Evolutionary conservation across 2,113 vertebrate genomes (phyloP).

Genomic region (Neopipo cinnamomea): DNA sequence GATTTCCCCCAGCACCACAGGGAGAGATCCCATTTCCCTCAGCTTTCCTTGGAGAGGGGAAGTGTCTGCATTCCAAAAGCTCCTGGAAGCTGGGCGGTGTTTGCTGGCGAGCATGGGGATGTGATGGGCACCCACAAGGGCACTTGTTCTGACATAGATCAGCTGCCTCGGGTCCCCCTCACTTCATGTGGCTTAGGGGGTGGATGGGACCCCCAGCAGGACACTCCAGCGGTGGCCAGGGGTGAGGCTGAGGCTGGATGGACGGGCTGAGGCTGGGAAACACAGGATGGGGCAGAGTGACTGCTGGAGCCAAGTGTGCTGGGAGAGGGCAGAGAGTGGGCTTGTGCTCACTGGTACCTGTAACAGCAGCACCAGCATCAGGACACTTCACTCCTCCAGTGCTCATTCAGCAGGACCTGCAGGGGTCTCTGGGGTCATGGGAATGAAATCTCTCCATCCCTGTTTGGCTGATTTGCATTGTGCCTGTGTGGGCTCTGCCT

Average conservation of each 20-base stretch:
- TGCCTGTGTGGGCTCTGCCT: background rate
- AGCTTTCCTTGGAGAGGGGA: background rate
- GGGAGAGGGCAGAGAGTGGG: background rate
- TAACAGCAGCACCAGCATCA: background rate
- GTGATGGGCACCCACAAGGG: rapidly evolving
- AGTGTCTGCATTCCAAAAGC: background rate
- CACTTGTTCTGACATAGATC: rapidly evolving
- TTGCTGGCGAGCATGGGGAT: background rate
- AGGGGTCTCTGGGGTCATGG: background rate
- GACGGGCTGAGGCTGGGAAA: background rate
- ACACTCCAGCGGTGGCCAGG: background rate
- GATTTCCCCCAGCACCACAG: background rate
- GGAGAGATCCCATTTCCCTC: background rate
- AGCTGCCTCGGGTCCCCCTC: background rate
- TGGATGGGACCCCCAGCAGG: background rate
- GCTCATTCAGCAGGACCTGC: background rate
- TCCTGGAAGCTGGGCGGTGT: background rate
- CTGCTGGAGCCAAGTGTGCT: background rate
- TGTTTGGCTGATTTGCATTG: background rate
- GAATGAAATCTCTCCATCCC: background rate
- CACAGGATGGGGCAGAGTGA: rapidly evolving
- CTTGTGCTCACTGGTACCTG: no score
- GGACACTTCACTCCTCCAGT: background rate
- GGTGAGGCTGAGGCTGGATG: background rate
- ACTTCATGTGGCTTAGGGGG: rapidly evolving